Evolutionary conservation across 2,113 vertebrate genomes (phyloP), one percentile per base, ranked within the genome.

Genomic region (Aegotheles bennettii): DNA sequence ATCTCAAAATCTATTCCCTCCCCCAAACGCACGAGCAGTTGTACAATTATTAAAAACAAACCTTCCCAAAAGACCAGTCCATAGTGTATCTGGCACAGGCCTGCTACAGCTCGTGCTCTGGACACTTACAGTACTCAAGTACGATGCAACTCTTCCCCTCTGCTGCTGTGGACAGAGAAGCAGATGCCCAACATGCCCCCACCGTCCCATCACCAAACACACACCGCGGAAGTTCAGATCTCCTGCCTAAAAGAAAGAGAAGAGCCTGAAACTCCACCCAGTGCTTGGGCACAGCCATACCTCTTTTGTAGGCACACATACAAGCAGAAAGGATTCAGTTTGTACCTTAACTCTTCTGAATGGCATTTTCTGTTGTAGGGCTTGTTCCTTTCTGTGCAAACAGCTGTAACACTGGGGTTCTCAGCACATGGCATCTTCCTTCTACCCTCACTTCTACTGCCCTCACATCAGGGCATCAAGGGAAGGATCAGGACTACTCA

Each of bases 111-210:
- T 94, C 80, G 8, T 10, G 67, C 71, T 92, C 94, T 45, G 56
- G 87, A 92, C 54, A 42, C 48, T 48, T 57, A 11, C 13, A 40
- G 82, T 18, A 45, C 35, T 50, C 12, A 23, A 56, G n/a, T 9
- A 38, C 0, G 0, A 23, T 29, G 57, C 29, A 74, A 2, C 54
- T 79, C 63, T 70, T 74, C 71, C 36, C n/a, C 20, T 56, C 33
- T 21, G 50, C 36, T 8, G 2, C 68, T 61, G 64, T 57, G 61
- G 13, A 48, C 73, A 61, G 68, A 77, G 47, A 53, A 80, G 56
- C 3, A 2, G 0, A 3, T 0, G 2, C 59, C 45, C 2, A 4
- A 6, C 0, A 1, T 38, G 43, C 7, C 38, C 25, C 1, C 3
- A 7, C 6, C 3, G 5, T 83, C 54, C 64, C 4, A 2, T 13